Conservation (phyloP, 2,888 invertebrate genomes). For the Diarsia dahlii region DNA sequence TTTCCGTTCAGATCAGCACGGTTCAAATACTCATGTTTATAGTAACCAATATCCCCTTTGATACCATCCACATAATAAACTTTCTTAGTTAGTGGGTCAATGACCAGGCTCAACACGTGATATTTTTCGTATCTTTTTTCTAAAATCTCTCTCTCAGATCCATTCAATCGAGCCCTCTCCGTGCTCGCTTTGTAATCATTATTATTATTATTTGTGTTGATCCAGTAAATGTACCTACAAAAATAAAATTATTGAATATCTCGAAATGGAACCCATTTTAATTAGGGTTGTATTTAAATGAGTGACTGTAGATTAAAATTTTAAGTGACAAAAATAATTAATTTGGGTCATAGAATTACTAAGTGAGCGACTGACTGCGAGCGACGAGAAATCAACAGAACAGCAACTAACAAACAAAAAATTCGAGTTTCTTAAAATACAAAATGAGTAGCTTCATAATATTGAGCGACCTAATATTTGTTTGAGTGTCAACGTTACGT, state of each 20-base stretch:
- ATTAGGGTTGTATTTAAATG: too few species aligned
- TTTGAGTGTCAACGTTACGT: too few species aligned
- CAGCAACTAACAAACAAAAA: too few species aligned
- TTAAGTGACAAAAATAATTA: too few species aligned
- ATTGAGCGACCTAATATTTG: too few species aligned
- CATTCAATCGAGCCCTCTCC: background rate
- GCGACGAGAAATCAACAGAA: too few species aligned
- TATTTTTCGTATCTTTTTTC: background rate
- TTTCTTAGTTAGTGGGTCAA: background rate
- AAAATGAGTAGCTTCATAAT: too few species aligned
- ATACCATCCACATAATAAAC: background rate
- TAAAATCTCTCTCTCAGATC: background rate
- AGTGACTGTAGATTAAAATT: too few species aligned
- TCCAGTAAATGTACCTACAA: background rate
- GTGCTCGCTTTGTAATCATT: background rate
- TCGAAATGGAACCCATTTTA: background rate
- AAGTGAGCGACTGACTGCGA: too few species aligned
- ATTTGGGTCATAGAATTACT: too few species aligned
- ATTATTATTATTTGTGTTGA: background rate
- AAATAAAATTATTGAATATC: background rate
- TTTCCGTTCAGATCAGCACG: background rate
- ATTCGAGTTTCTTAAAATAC: too few species aligned
- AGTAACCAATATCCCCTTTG: background rate
- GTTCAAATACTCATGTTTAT: background rate
- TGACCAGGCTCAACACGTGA: background rate